Base-by-base conservation (phyloP, 2,888 invertebrate species). In the Microlaimidae sp. region DNA sequence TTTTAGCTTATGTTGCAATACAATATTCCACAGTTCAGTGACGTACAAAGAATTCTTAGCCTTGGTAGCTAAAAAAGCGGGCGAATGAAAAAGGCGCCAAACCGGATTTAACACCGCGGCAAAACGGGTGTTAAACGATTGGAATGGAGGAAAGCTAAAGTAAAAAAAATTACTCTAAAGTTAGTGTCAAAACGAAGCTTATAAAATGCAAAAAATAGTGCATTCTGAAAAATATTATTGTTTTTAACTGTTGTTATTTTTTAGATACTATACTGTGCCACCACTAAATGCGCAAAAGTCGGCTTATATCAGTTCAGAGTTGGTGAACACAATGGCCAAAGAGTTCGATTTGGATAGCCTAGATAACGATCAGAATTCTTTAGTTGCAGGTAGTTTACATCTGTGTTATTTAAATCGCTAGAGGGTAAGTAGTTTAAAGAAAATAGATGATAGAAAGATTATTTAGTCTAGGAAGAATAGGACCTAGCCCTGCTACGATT, bases 71-170 rank as follows among this genome's bases (percentile, higher is more conserved):
- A 80, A 3, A 79, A 85, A 62, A 82, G 83, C 77, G 95, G 95
- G 1, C 79, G 82, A 67, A 82, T 85, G 67, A 82, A 66, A 88
- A 83, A 67, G 89, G 90, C 13, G 95, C 95, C 0, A 75, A 90
- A 1, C 86, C 89, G 0, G 86, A 97, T 72, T 75, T 80, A 23
- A 77, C 80, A 23, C 83, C 0, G 89, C 95, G 4, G 69, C 69
- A 2, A 59, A 61, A 45, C 59, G 62, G 29, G 67, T 66, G 21
- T 17, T 32, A 17, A 7, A 32, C 10, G 32, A 32, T 32, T 32
- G 32, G 32, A 32, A 32, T 17, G 7, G 10, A 17, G 32, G 32
- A 17, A n/a, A n/a, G n/a, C n/a, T n/a, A n/a, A n/a, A n/a, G n/a
- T n/a, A n/a, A n/a, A n/a, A n/a, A n/a, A n/a, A n/a, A n/a, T n/a